Evolutionary conservation across 92 coral and sea anemone genomes (phyloP).

Genomic region (Epizoanthus illoricatus): DNA sequence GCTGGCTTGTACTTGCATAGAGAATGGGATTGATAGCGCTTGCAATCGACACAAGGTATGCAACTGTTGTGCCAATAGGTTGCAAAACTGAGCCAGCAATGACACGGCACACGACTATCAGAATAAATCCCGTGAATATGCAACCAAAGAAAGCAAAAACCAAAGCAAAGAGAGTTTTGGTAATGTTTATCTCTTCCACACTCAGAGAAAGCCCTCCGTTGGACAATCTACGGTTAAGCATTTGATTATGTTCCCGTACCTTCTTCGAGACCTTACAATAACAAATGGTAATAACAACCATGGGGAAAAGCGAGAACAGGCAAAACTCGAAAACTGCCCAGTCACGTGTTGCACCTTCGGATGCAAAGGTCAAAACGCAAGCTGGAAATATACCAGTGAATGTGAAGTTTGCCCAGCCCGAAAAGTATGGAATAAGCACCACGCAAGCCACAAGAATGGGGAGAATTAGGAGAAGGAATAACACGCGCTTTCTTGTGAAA

Average conservation of each 20-base stretch:
- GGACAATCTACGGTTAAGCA: too few relatives aligned
- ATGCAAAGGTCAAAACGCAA: not conserved
- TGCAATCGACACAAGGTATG: not conserved
- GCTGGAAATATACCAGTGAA: slow-evolving; percentile 13
- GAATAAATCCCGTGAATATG: slow-evolving; percentile 3
- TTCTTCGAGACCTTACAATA: slow-evolving; percentile 9
- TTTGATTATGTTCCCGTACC: not conserved
- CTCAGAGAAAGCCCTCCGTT: not conserved
- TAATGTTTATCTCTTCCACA: slow-evolving; percentile 9
- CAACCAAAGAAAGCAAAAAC: slow-evolving; percentile 13
- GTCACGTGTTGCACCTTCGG: not conserved
- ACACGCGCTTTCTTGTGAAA: not conserved
- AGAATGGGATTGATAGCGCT: slow-evolving; percentile 11
- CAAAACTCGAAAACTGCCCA: not conserved
- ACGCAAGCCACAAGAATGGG: not conserved
- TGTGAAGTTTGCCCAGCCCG: slow-evolving; percentile 1
- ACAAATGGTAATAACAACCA: slow-evolving; percentile 3
- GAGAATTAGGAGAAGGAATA: not conserved
- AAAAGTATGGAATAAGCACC: not conserved
- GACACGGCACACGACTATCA: not conserved
- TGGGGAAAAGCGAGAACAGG: not conserved
- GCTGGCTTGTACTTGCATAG: not conserved
- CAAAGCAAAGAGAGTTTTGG: slow-evolving; percentile 13
- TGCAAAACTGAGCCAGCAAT: not conserved
- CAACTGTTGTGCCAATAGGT: not conserved